A percentile compares a stretch with the other conserved stretches of the same genome.
These are phyloP conservation scores for Rhyacophila brunnea DNA, from an alignment of 1,140 invertebrate genomes.

Conservation along the genomic window DNA sequence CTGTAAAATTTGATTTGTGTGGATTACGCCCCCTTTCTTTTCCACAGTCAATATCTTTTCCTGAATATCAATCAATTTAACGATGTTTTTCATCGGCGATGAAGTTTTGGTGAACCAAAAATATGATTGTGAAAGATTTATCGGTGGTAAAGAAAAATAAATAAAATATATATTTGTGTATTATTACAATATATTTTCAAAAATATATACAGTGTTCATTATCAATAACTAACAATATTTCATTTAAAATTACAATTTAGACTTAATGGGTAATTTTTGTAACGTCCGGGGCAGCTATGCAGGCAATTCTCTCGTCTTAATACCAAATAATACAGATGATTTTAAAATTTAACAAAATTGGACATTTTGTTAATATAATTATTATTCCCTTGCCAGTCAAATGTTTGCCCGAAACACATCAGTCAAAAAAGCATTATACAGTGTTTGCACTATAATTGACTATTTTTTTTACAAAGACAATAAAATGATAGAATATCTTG, in stretches of 20 bases:
- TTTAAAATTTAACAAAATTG: not conserved
- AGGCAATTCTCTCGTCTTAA: conserved; percentile 11
- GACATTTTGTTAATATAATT: not conserved
- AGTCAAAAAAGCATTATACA: not conserved
- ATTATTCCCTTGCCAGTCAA: not conserved
- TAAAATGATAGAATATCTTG: not conserved
- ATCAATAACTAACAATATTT: conserved; percentile 1
- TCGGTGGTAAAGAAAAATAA: no score
- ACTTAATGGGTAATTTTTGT: conserved; percentile 19
- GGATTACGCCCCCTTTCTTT: no score
- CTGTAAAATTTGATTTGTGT: no score
- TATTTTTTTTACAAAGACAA: not conserved
- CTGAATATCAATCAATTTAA: no score
- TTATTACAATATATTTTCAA: conserved; percentile 22
- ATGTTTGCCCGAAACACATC: not conserved
- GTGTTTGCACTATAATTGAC: conserved; percentile 6
- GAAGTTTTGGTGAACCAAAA: no score
- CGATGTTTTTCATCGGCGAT: no score
- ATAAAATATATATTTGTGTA: conserved; percentile 15
- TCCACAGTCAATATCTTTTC: no score
- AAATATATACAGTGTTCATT: conserved; percentile 25
- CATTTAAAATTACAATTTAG: conserved; percentile 19
- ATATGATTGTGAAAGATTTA: no score
- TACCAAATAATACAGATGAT: conserved; percentile 5
- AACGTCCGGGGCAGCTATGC: conserved; percentile 3